Percentiles rank a stretch among this genome's conserved stretches.
Evolutionary conservation across 2,888 invertebrate genomes (phyloP).

Genomic region (Bellardia pandia): DNA sequence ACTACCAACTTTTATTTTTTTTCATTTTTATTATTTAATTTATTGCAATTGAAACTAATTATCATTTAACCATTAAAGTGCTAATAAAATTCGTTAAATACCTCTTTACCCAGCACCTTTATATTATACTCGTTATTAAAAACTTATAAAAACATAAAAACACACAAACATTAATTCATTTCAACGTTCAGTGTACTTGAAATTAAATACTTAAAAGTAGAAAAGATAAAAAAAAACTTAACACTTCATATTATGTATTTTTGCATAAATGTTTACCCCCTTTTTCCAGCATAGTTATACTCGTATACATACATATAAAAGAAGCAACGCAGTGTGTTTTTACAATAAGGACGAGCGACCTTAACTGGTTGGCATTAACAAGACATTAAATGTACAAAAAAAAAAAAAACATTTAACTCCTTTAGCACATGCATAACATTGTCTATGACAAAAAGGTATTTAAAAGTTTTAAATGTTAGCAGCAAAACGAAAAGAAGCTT

Average conservation of each 20-base stretch:
- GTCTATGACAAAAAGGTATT: conserved; percentile 34
- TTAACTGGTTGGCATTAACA: conserved; percentile 38
- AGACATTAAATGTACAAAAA: conserved; percentile 53
- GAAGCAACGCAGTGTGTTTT: conserved; percentile 23
- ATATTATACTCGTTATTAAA: conserved; percentile 21
- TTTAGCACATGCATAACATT: conserved; percentile 20
- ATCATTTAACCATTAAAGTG: not conserved
- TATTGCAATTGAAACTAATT: not conserved
- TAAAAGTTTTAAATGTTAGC: conserved; percentile 27
- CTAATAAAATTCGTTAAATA: conserved; percentile 1
- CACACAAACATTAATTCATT: conserved; percentile 32
- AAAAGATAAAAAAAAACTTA: conserved; percentile 36
- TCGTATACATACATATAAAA: not conserved
- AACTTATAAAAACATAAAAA: not conserved
- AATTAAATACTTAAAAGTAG: conserved; percentile 49
- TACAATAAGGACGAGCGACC: conserved; percentile 43
- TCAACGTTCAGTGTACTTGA: conserved; percentile 51
- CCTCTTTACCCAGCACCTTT: not conserved
- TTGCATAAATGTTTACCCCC: conserved; percentile 2
- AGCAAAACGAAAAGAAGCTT: not conserved
- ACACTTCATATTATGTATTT: conserved; percentile 56
- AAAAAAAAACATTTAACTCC: conserved; percentile 56
- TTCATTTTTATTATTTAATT: not conserved
- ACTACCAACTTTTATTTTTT: not conserved
- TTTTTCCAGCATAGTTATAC: not conserved